phyloP scores from a whole-genome alignment of 2,888 invertebrate species.

The Xanthorhoe spadicearia region DNA sequence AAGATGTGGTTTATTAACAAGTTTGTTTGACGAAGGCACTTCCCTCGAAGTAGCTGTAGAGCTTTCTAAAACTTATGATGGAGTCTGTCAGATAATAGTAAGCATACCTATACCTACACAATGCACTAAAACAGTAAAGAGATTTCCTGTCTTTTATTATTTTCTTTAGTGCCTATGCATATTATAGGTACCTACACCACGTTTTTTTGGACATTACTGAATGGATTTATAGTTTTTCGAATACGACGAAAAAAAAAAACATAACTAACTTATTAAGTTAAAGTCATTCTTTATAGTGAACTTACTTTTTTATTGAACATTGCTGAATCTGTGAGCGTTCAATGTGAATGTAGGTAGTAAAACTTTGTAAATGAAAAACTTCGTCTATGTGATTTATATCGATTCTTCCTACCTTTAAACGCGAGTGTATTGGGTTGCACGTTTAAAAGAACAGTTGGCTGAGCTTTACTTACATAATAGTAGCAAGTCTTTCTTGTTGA shows the following conservation, averaged over 20 bases:
- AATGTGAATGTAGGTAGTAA: slow-evolving; percentile 33
- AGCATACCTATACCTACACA: background rate
- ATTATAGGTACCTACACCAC: too few species aligned
- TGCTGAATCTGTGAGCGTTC: background rate
- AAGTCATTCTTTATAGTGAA: too few species aligned
- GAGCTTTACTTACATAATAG: slow-evolving; percentile 34
- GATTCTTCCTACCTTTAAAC: slow-evolving; percentile 47
- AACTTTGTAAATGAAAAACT: slow-evolving; percentile 63
- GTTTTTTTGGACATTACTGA: too few species aligned
- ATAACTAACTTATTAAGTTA: too few species aligned
- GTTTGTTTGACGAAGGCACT: slow-evolving; percentile 46
- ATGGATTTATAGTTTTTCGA: too few species aligned
- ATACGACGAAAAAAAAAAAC: too few species aligned
- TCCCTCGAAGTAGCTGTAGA: slow-evolving; percentile 41
- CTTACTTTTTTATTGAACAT: background rate
- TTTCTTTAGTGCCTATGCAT: too few species aligned
- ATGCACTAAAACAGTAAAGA: too few species aligned
- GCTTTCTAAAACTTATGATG: slow-evolving; percentile 42
- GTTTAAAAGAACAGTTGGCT: slow-evolving; percentile 35
- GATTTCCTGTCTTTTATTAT: too few species aligned
- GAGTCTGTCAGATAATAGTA: slow-evolving; percentile 38
- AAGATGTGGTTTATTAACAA: slow-evolving; percentile 46
- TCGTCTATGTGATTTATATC: slow-evolving; percentile 60
- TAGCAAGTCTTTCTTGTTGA: slow-evolving; percentile 24
- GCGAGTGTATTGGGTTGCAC: slow-evolving; percentile 24